Evolutionary conservation across 2,113 vertebrate species (phyloP).

Genomic region (Calyptommatus sinebrachiatus): DNA sequence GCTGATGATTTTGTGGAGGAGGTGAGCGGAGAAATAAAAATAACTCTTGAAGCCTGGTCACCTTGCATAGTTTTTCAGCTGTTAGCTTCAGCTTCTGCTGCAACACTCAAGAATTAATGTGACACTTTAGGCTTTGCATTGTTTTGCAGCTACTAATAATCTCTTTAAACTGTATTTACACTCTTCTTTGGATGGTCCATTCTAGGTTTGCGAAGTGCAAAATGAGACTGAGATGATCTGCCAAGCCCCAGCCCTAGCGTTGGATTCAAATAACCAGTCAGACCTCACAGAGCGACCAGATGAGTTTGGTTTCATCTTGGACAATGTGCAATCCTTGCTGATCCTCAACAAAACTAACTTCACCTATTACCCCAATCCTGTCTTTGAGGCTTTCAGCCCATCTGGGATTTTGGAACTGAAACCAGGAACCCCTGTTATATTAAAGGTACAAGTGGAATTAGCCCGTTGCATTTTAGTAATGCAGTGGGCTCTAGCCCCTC

Average conservation of each 20-base stretch:
- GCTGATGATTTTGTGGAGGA: background rate
- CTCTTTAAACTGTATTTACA: background rate
- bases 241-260: slow-evolving; percentile 86
- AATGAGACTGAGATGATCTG: slow-evolving; percentile 91
- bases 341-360: slow-evolving; percentile 93
- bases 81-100: background rate
- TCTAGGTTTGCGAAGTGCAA: slow-evolving; percentile 85
- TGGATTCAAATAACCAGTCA: slow-evolving; percentile 77
- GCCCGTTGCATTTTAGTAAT: too few relatives aligned
- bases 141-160: background rate
- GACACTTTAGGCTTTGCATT: background rate
- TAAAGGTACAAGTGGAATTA: slow-evolving; percentile 78
- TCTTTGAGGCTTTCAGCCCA: slow-evolving; percentile 88
- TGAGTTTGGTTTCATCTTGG: slow-evolving; percentile 96
- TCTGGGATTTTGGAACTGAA: slow-evolving; percentile 93
- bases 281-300: slow-evolving; percentile 85
- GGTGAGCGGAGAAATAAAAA: background rate
- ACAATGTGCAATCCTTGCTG: slow-evolving; percentile 87
- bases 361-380: slow-evolving; percentile 93
- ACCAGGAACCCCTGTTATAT: slow-evolving; percentile 93
- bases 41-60: background rate
- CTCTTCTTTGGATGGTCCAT: background rate
- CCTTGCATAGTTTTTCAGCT: background rate
- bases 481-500: too few relatives aligned
- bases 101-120: background rate